Evolutionary conservation across 2,888 invertebrate species (phyloP).

Genomic region (Agriopis leucophaearia): DNA sequence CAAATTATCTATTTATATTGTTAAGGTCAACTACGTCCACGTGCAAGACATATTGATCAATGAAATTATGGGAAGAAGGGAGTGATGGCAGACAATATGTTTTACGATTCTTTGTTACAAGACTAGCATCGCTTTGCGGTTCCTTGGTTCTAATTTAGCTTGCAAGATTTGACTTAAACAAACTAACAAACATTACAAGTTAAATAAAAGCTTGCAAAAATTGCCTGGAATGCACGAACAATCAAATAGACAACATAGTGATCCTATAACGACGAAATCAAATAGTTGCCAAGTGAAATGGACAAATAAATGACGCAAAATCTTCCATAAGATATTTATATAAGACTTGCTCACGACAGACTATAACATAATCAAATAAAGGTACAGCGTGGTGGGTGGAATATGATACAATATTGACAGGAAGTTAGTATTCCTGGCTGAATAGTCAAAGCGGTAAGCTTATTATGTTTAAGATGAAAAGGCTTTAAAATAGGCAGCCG

Average conservation of each 20-base stretch:
- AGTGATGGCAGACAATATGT: background rate
- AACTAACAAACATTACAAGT: too few relatives aligned
- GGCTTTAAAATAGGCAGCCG: too few relatives aligned
- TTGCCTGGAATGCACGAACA: too few relatives aligned
- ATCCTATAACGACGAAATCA: background rate
- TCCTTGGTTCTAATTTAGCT: too few relatives aligned
- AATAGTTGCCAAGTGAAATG: background rate
- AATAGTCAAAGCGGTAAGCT: background rate
- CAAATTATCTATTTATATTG: background rate
- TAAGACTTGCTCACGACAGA: constrained; percentile 1
- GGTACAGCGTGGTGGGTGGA: background rate
- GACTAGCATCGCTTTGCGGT: too few relatives aligned
- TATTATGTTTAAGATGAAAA: too few relatives aligned
- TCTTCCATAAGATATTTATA: background rate
- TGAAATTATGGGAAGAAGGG: background rate
- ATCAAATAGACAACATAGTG: background rate
- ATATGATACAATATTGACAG: constrained; percentile 1
- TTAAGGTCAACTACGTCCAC: constrained; percentile 7
- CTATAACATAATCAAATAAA: constrained; percentile 4
- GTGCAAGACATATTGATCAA: constrained; percentile 5
- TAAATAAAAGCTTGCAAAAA: too few relatives aligned
- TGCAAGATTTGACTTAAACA: too few relatives aligned
- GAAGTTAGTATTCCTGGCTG: background rate
- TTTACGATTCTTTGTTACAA: too few relatives aligned
- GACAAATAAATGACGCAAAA: constrained; percentile 10